These are phyloP conservation scores for Hyperoplus immaculatus DNA, from an alignment of 2,797 vertebrate species.

Conservation along the genomic window DNA sequence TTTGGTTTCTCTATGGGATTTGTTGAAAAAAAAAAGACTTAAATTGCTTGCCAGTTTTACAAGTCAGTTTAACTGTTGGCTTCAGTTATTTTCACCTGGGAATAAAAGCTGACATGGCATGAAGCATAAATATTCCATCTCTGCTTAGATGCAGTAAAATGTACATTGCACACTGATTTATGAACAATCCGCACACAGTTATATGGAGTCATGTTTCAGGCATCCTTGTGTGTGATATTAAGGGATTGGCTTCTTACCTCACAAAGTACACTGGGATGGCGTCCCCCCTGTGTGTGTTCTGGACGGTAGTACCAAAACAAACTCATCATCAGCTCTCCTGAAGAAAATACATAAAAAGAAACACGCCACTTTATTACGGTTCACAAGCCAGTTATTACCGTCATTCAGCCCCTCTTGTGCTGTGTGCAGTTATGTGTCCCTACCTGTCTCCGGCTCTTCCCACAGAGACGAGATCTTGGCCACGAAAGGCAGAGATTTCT, in stretches of 20 bases:
- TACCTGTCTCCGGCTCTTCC: constrained; percentile 98
- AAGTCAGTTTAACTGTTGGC: neutral
- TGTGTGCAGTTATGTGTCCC: neutral
- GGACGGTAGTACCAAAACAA: constrained; percentile 99
- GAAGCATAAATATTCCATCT: neutral
- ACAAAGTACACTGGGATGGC: constrained; percentile 93
- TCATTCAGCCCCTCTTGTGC: neutral
- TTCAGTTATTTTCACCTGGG: neutral
- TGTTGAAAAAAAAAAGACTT: neutral
- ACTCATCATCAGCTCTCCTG: constrained; percentile 99
- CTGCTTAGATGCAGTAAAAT: neutral
- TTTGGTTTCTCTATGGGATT: neutral
- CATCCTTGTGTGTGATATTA: neutral
- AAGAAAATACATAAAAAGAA: constrained; percentile 20
- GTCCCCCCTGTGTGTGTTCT: constrained; percentile 98
- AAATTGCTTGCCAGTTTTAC: neutral
- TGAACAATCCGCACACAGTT: neutral
- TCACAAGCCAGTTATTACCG: neutral
- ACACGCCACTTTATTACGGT: constrained; percentile 12
- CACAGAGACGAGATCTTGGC: constrained; percentile 98
- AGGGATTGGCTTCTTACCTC: constrained; percentile 87
- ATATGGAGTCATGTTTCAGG: neutral
- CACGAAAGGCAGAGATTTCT: constrained; percentile 97
- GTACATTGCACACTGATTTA: neutral
- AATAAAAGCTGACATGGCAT: neutral